A percentile compares a stretch with the other conserved stretches of the same genome.
phyloP scores from a whole-genome alignment of 2,888 invertebrate genomes.

The Gibbula magus region DNA sequence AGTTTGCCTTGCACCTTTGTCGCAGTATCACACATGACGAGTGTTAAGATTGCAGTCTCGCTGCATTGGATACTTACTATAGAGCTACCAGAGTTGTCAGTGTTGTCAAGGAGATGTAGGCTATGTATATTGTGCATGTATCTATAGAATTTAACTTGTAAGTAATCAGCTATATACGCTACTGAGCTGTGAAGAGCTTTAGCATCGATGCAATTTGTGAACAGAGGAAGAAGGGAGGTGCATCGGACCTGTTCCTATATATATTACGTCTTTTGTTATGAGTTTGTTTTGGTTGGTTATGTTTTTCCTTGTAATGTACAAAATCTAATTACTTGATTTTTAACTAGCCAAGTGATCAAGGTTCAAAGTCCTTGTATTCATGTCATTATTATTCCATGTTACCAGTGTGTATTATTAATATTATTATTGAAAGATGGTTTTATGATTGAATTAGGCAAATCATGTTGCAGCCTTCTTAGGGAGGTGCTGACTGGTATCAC shows the following conservation, averaged over 20 bases:
- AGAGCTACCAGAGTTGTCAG: neutral
- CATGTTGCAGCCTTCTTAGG: conserved; percentile 2
- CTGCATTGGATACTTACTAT: neutral
- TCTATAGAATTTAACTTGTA: conserved; percentile 11
- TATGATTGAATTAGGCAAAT: conserved; percentile 5
- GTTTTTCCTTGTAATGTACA: conserved; percentile 21
- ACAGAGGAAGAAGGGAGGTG: neutral
- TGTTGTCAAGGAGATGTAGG: conserved; percentile 19
- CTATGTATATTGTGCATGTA: conserved; percentile 24
- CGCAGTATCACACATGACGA: no score
- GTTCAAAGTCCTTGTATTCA: conserved; percentile 1
- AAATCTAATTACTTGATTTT: conserved; percentile 15
- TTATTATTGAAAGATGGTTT: conserved; percentile 10
- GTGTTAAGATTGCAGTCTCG: neutral
- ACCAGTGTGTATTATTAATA: conserved; percentile 21
- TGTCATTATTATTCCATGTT: conserved; percentile 22
- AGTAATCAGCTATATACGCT: conserved; percentile 6
- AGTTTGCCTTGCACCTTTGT: no score
- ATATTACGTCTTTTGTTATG: conserved; percentile 6
- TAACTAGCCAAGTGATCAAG: conserved; percentile 21
- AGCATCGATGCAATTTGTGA: conserved; percentile 14
- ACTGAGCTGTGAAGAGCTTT: neutral
- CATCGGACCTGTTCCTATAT: conserved; percentile 1
- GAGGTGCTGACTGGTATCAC: neutral
- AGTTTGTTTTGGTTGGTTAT: conserved; percentile 21